phyloP scores from a whole-genome alignment of 2,888 invertebrate species.

The Eurois occulta region DNA sequence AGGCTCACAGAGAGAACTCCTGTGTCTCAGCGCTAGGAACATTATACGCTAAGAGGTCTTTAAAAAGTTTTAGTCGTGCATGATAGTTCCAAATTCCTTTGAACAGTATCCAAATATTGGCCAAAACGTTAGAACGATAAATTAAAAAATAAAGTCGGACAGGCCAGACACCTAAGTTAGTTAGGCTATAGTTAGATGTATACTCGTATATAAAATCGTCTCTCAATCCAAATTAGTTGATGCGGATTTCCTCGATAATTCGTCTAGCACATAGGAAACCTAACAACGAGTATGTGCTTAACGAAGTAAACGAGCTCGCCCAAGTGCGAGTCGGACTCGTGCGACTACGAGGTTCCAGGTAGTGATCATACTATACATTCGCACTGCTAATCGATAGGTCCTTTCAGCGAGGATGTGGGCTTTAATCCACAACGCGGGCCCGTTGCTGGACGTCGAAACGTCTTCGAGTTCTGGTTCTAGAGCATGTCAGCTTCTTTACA shows the following conservation, averaged over 20 bases:
- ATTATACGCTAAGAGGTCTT: neutral
- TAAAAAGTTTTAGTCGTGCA: neutral
- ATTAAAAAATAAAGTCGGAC: neutral
- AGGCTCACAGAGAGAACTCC: neutral
- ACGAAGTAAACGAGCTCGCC: neutral
- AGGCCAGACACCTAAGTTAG: neutral
- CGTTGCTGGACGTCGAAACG: neutral
- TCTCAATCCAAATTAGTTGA: neutral
- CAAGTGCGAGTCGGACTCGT: neutral
- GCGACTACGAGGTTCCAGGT: neutral
- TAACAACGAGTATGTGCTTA: neutral
- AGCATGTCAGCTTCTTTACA: neutral
- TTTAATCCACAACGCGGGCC: neutral
- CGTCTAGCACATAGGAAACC: neutral
- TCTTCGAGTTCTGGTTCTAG: neutral
- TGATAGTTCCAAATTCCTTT: neutral
- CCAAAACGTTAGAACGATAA: neutral
- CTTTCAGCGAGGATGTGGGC: neutral
- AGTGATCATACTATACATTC: neutral
- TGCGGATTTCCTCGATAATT: slow-evolving; percentile 10
- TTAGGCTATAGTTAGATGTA: too few species aligned
- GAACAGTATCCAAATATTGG: neutral
- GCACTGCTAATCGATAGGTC: neutral
- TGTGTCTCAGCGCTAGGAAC: neutral
- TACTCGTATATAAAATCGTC: too few species aligned